Base-by-base conservation (phyloP, 2,888 invertebrate genomes). In the Papilio protenor region DNA sequence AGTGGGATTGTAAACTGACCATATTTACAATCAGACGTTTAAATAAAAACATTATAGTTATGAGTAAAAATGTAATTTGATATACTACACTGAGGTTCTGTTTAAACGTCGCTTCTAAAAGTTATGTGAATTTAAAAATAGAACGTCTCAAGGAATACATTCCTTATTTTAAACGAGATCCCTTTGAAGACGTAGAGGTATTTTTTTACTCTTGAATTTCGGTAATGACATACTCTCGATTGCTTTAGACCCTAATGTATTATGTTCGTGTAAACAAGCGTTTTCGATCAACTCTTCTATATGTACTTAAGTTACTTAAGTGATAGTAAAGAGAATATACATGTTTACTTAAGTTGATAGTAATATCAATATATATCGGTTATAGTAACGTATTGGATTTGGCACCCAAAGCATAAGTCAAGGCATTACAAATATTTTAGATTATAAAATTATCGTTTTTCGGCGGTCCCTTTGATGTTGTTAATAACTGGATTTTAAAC, bases 251-350 rank as follows among this genome's bases (percentile, higher is more conserved):
- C 78, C 78, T 78, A 78, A 78, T 78, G 78, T 78, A 78, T 78
- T 78, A 78, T 78, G 75, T 78, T 78, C 78, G 78, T 78, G 78
- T 75, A 78, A 75, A 78, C 78, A 78, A 78, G 71, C 75, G 78
- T 78, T 75, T 75, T 75, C 75, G 75, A 78, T 71, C 78, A 78
- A 78, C 75, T 78, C 77, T 74, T 71, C 52, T 77, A 71, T 75
- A 57, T 71, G 75, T 49, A 75, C 75, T 75, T 55, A 74, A 14
- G 52, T 52, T 52, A 52, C 52, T 52, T 5, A 16, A 47, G 5
- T 16, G 16, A 14, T 66, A 77, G 73, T 77, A 73, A 77, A 23
- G 73, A 27, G 73, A 55, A 57, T 52, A 52, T 18, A 16, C 14
- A 16, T 18, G 18, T 52, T 52, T 1, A 52, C 18, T 16, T 5